Conservation (phyloP, 2,888 invertebrate species). For the Trichopoda pennipes region DNA sequence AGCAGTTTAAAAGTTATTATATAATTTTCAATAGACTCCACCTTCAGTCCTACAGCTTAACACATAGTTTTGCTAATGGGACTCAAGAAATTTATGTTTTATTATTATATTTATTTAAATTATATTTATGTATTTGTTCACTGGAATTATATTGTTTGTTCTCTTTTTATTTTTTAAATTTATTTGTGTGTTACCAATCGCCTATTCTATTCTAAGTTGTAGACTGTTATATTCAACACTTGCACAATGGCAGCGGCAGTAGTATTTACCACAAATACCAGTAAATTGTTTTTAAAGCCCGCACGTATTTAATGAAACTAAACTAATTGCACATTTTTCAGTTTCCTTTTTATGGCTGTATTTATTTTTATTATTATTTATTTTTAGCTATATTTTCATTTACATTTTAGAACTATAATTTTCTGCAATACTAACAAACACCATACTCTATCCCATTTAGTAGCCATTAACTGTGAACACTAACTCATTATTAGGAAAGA, state of each 20-base stretch:
- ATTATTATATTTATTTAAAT: background rate
- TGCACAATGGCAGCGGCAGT: background rate
- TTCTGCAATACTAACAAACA: conserved; percentile 23
- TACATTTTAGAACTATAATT: conserved; percentile 23
- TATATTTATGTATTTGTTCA: too few species aligned
- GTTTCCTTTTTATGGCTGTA: conserved; percentile 6
- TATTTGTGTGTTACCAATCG: background rate
- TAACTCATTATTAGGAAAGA: too few species aligned
- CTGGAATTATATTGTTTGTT: background rate
- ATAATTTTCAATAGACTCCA: too few species aligned
- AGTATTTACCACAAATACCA: conserved; percentile 65
- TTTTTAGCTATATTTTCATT: conserved; percentile 14
- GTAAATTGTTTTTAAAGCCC: conserved; percentile 70
- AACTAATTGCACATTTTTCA: conserved; percentile 69
- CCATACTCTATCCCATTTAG: background rate
- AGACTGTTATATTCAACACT: background rate
- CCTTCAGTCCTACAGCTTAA: too few species aligned
- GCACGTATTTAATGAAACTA: conserved; percentile 69
- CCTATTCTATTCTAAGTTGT: background rate
- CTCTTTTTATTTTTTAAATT: background rate
- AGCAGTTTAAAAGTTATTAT: too few species aligned
- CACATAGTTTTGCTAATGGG: too few species aligned
- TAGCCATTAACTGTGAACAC: too few species aligned
- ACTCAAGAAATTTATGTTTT: conserved; percentile 26
- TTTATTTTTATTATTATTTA: conserved; percentile 22